Evolutionary conservation across 1,140 invertebrate genomes (phyloP), one percentile per base, ranked within the genome.

Genomic region (Drosophila pallidifrons): DNA sequence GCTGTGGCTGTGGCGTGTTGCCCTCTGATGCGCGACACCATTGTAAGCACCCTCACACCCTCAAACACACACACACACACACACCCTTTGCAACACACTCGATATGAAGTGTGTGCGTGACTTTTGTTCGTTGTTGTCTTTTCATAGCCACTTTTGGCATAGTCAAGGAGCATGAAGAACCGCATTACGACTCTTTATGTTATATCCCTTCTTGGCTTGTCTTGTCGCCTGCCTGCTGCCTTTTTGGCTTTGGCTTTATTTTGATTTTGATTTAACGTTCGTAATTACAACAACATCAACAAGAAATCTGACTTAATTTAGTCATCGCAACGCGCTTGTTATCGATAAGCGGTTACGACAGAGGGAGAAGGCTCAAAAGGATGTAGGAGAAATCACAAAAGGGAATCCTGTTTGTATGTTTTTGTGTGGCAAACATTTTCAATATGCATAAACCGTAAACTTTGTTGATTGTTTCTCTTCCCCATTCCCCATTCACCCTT

Each of bases 291-390:
- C 57, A 66, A 66, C 55, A 68, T 66, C 25, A 73, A 28, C 68
- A 65, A 57, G 32, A 59, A 72, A 73, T 63, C 58, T 58, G 60
- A 78, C 71, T 89, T 88, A 89, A 88, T 88, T 88, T 81, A 85
- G 85, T 69, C 85, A 89, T 85, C 82, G 75, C 87, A 78, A 87
- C 78, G 71, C 65, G 58, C 82, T 69, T 75, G 74, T 81, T 83
- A 80, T 72, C 59, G 76, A 88, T 88, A 86, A 79, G 66, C 32
- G 25, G 7, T 38, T 38, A 38, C 2, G 35, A 3, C 7, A 3
- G 2, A 41, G 25, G 30, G 20, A 25, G 20, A 25, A 4, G 20
- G 20, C 20, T 25, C 20, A 25, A 32, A 20, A 3, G 11, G 10
- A 3, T 25, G 47, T 2, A 2, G 4, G 11, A 13, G 35, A 54